phyloP scores from a whole-genome alignment of 2,888 invertebrate genomes.

The Drosophila koepferae region DNA sequence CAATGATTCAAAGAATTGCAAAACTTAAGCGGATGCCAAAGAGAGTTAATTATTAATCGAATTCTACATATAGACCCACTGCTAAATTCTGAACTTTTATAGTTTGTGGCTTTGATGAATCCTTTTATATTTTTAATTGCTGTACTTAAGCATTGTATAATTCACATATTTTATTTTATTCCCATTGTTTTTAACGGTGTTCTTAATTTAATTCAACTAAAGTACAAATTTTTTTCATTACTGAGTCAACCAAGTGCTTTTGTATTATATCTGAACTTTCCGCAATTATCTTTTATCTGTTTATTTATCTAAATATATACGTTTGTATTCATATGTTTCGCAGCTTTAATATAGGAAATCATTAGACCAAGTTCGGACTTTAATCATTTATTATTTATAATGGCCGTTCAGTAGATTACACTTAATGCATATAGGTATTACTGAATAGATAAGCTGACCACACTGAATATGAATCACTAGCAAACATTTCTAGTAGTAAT shows the following conservation, averaged over 20 bases:
- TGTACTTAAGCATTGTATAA: background rate
- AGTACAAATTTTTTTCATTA: background rate
- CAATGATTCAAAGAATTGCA: too few relatives aligned
- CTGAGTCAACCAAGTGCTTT: background rate
- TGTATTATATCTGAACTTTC: background rate
- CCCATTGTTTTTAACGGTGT: background rate
- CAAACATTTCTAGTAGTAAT: background rate
- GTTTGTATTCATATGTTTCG: background rate
- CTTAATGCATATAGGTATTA: background rate
- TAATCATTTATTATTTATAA: slow-evolving; percentile 3
- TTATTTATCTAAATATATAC: slow-evolving; percentile 6
- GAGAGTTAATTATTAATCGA: background rate
- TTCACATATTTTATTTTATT: background rate
- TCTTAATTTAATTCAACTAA: background rate
- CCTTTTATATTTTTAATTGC: background rate
- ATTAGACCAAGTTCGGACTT: background rate
- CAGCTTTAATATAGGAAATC: background rate
- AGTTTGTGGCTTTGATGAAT: background rate
- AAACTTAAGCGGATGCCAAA: too few relatives aligned
- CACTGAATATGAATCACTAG: slow-evolving; percentile 1
- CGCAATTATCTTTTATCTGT: background rate
- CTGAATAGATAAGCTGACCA: slow-evolving; percentile 9
- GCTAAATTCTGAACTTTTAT: background rate
- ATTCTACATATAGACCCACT: background rate
- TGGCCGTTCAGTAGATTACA: slow-evolving; percentile 1